Conservation (phyloP, 64 coral and sea anemone genomes). For the Montipora efflorescens region DNA sequence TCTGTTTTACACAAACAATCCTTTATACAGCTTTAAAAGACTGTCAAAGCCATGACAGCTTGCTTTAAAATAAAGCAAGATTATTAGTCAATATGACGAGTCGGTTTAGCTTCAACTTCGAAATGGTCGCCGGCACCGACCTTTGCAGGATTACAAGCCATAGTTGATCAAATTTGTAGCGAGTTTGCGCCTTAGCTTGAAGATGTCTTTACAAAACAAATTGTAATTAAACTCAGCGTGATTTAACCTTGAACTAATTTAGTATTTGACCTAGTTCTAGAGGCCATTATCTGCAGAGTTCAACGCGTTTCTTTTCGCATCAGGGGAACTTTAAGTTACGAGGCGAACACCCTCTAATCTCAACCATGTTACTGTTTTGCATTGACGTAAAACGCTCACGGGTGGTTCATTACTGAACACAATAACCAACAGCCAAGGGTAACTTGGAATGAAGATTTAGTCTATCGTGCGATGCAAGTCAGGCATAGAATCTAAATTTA, state of each 20-base stretch:
- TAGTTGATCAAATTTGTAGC: too few species aligned
- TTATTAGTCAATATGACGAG: too few species aligned
- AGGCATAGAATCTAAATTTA: constrained; percentile 29
- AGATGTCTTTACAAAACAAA: neutral
- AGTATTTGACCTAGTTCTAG: neutral
- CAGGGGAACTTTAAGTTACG: neutral
- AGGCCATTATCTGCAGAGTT: neutral
- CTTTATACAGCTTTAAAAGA: constrained; percentile 1
- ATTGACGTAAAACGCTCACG: constrained; percentile 16
- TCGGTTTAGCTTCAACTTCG: too few species aligned
- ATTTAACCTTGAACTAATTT: constrained; percentile 1
- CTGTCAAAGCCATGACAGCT: constrained; percentile 6
- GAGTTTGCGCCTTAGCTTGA: neutral
- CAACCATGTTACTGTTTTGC: neutral
- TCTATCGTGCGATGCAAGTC: neutral
- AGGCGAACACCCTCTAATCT: neutral
- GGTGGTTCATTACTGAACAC: neutral
- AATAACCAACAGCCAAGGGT: neutral
- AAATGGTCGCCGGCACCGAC: too few species aligned
- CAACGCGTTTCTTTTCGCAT: neutral
- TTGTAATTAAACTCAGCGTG: constrained; percentile 29
- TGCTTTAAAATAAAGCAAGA: too few species aligned
- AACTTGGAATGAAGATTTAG: neutral
- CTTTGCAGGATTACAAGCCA: too few species aligned
- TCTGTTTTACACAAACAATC: constrained; percentile 24